Evolutionary conservation across 2,113 vertebrate species (phyloP).

Genomic region (pig (Sus scrofa)): T2T-Sscrofa CM000827.6:33732001-33732500

Average conservation of each 20-base stretch:
- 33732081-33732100: too few relatives aligned
- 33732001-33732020: neutral
- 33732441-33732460: neutral
- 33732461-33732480: neutral
- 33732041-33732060: neutral
- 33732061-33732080: neutral
- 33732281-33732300: neutral
- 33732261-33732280: neutral
- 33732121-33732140: too few relatives aligned
- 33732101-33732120: too few relatives aligned
- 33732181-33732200: too few relatives aligned
- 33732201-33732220: too few relatives aligned
- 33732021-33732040: neutral
- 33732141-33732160: too few relatives aligned
- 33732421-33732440: neutral
- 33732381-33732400: accelerated
- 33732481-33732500: too few relatives aligned
- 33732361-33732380: neutral
- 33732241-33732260: too few relatives aligned
- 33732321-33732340: accelerated
- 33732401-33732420: neutral
- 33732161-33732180: too few relatives aligned
- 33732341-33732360: accelerated
- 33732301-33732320: neutral
- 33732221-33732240: too few relatives aligned